Evolutionary conservation across 2,797 vertebrate species (phyloP).

Genomic region (Hydrolagus colliei): DNA sequence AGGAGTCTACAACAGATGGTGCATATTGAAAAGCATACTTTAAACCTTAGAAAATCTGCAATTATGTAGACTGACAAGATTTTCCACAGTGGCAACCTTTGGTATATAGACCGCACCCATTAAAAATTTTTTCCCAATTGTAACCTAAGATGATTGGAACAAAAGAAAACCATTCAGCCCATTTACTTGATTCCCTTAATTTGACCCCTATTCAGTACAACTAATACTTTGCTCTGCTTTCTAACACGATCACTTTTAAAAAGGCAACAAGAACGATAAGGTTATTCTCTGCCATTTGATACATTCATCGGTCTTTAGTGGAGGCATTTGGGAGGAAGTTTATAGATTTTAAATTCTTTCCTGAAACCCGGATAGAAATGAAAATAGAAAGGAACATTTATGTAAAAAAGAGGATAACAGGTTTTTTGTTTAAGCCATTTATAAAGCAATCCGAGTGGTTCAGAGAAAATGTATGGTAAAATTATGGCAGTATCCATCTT

Average conservation of each 20-base stretch:
- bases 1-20: too few species aligned
- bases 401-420: too few species aligned
- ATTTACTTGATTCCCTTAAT: neutral
- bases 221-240: neutral
- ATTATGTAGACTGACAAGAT: neutral
- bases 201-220: neutral
- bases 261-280: neutral
- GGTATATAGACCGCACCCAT: neutral
- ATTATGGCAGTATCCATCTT: neutral
- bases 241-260: neutral
- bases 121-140: neutral
- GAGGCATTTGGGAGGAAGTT: neutral
- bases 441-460: too few species aligned
- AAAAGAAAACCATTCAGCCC: neutral
- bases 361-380: neutral
- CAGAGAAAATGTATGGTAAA: neutral
- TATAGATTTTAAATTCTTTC: neutral
- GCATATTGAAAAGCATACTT: neutral
- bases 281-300: neutral
- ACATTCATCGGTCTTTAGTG: too few species aligned
- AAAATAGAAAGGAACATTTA: too few species aligned
- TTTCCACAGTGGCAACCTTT: neutral
- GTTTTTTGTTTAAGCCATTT: too few species aligned
- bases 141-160: neutral
- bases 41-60: neutral